Percentiles rank a stretch among this genome's conserved stretches.
Evolutionary conservation across 2,113 vertebrate genomes (phyloP).

Genomic region (Brienomyrus longianalis): DNA sequence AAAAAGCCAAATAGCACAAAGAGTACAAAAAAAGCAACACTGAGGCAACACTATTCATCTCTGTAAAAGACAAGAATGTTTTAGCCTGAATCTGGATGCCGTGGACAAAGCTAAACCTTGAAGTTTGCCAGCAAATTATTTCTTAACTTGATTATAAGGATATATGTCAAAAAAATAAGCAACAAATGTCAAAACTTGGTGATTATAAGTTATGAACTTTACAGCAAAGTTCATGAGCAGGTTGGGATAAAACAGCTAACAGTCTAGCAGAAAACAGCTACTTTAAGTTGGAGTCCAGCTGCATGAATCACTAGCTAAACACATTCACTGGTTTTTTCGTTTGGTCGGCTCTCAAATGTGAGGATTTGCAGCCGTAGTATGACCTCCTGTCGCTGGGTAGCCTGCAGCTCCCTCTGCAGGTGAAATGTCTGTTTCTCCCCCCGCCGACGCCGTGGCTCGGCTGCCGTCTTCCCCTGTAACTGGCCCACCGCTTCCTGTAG

Average conservation of each 20-base stretch:
- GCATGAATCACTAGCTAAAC: not conserved
- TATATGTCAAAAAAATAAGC: not conserved
- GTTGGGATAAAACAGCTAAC: not conserved
- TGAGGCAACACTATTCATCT: not conserved
- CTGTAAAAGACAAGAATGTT: too few relatives aligned
- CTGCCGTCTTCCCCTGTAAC: not conserved
- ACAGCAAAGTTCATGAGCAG: not conserved
- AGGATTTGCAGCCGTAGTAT: conserved; percentile 43
- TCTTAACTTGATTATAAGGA: not conserved
- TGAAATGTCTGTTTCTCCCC: conserved; percentile 34
- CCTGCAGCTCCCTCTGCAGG: conserved; percentile 40
- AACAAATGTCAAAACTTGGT: not conserved
- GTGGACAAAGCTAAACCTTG: not conserved
- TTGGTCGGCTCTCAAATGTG: not conserved
- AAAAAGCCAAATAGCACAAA: not conserved
- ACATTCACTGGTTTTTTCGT: not conserved
- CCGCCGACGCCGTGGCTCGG: conserved; percentile 36
- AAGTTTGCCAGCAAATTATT: not conserved
- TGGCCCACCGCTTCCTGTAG: not conserved
- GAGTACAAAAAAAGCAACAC: not conserved
- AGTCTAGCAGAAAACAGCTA: not conserved
- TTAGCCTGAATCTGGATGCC: too few relatives aligned
- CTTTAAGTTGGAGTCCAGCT: not conserved
- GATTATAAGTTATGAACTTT: not conserved
- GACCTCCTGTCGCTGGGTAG: conserved; percentile 27